A percentile compares a stretch with the other conserved stretches of the same genome.
Evolutionary conservation across 2,797 vertebrate species (phyloP).

Genomic region (Trematomus bernacchii): DNA sequence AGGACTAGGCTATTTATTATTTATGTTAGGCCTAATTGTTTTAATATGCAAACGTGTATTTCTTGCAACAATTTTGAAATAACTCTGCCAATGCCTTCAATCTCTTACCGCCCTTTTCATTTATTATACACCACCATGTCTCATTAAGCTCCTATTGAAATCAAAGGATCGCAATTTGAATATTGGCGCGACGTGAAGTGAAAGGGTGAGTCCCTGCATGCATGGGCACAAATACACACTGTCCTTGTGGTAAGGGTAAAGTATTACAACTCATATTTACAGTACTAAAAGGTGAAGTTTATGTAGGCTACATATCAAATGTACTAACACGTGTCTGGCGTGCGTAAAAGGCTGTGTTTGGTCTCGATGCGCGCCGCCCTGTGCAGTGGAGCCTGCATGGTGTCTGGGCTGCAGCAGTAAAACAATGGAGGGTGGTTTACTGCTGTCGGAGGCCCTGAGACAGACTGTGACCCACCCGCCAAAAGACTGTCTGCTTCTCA

Average conservation of each 20-base stretch:
- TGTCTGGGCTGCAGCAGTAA: slow-evolving; percentile 69
- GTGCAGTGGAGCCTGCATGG: slow-evolving; percentile 47
- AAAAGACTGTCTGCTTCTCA: slow-evolving; percentile 81
- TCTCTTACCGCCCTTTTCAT: slow-evolving; percentile 42
- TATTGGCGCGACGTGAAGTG: slow-evolving; percentile 74
- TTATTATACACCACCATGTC: slow-evolving; percentile 68
- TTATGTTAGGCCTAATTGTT: too few species aligned
- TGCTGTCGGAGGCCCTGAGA: slow-evolving; percentile 69
- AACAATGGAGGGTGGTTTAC: slow-evolving; percentile 76
- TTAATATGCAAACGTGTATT: slow-evolving; percentile 6
- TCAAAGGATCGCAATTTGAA: slow-evolving; percentile 70
- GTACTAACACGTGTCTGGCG: neutral
- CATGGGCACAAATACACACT: slow-evolving; percentile 20
- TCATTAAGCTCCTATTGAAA: slow-evolving; percentile 75
- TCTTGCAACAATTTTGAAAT: slow-evolving; percentile 31
- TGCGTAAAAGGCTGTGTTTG: slow-evolving; percentile 34
- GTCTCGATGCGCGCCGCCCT: slow-evolving; percentile 1
- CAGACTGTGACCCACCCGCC: slow-evolving; percentile 70
- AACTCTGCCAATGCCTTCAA: slow-evolving; percentile 39
- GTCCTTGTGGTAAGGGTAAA: slow-evolving; percentile 18
- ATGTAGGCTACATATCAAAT: too few species aligned
- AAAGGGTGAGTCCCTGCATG: slow-evolving; percentile 43
- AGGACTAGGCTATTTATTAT: too few species aligned
- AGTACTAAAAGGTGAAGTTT: slow-evolving; percentile 14
- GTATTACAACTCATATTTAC: slow-evolving; percentile 27